Evolutionary conservation across 1,140 invertebrate genomes (phyloP).

Genomic region (Zaprionus lachaisei): DNA sequence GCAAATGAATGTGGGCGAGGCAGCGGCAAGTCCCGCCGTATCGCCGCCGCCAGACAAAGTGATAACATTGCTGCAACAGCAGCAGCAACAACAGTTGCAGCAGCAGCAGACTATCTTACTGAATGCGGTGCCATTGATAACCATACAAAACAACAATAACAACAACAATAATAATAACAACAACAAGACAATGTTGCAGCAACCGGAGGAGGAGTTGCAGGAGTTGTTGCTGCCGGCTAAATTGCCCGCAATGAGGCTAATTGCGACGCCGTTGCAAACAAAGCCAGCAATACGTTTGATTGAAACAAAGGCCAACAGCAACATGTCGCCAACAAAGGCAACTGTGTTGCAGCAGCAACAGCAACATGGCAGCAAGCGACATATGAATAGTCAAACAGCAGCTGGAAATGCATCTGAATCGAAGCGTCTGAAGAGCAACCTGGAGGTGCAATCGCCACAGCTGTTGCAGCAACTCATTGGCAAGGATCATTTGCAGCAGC

Average conservation of each 20-base stretch:
- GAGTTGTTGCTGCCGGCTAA: conserved; percentile 50
- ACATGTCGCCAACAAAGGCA: conserved; percentile 33
- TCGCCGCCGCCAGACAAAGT: conserved; percentile 66
- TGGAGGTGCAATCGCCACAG: conserved; percentile 68
- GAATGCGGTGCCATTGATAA: conserved; percentile 82
- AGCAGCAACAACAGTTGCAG: conserved; percentile 52
- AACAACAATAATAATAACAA: conserved; percentile 43
- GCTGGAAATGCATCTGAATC: conserved; percentile 59
- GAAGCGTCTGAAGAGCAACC: conserved; percentile 71
- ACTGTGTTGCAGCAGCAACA: conserved; percentile 52
- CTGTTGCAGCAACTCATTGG: conserved; percentile 74
- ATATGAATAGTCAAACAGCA: conserved; percentile 56
- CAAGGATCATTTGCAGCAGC: conserved; percentile 48
- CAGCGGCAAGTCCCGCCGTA: conserved; percentile 57
- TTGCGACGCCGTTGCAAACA: conserved; percentile 56
- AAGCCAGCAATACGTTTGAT: conserved; percentile 69
- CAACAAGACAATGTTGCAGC: conserved; percentile 50
- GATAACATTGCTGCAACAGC: conserved; percentile 58
- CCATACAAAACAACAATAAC: conserved; percentile 76
- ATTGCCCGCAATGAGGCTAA: conserved; percentile 59
- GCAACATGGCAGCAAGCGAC: conserved; percentile 73
- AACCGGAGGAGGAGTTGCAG: conserved; percentile 49
- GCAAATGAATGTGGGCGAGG: conserved; percentile 73
- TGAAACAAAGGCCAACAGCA: conserved; percentile 51
- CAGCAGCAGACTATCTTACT: conserved; percentile 72